Percentiles rank a stretch among this genome's conserved stretches.
phyloP scores from a whole-genome alignment of 92 coral and sea anemone species.

The Actinernus sp. region DNA sequence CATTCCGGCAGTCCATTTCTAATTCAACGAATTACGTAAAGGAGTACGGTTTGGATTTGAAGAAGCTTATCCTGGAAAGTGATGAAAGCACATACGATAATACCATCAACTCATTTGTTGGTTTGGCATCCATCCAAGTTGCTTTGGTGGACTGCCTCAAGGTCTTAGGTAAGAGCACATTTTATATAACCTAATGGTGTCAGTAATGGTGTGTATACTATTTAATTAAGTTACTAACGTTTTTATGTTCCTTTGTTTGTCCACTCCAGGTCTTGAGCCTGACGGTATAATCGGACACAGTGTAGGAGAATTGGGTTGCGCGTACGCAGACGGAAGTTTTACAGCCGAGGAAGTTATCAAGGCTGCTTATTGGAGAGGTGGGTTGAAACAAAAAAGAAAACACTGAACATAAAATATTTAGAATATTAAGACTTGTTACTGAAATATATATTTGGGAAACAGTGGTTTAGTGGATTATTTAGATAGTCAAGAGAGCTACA shows the following conservation, averaged over 20 bases:
- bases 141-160: conserved; percentile 79
- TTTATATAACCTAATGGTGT: too few species aligned
- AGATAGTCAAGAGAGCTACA: too few species aligned
- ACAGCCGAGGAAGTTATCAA: conserved; percentile 79
- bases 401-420: too few species aligned
- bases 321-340: conserved; percentile 87
- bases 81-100: conserved; percentile 60
- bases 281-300: conserved; percentile 89
- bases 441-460: not conserved
- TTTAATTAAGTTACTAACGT: not conserved
- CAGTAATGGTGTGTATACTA: not conserved
- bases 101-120: conserved; percentile 79
- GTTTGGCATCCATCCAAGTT: conserved; percentile 82
- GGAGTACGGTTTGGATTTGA: conserved; percentile 67
- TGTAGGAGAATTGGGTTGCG: conserved; percentile 91
- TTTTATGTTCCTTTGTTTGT: too few species aligned
- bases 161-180: conserved; percentile 64
- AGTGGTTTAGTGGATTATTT: too few species aligned
- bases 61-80: conserved; percentile 69
- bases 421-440: not conserved
- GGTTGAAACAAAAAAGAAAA: not conserved
- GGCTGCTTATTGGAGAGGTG: conserved; percentile 91
- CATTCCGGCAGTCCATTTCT: conserved; percentile 56
- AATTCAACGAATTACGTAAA: conserved; percentile 61
- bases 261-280: conserved; percentile 77